Conservation (phyloP, 2,113 vertebrate genomes). For the Misgurnus anguillicaudatus region DNA sequence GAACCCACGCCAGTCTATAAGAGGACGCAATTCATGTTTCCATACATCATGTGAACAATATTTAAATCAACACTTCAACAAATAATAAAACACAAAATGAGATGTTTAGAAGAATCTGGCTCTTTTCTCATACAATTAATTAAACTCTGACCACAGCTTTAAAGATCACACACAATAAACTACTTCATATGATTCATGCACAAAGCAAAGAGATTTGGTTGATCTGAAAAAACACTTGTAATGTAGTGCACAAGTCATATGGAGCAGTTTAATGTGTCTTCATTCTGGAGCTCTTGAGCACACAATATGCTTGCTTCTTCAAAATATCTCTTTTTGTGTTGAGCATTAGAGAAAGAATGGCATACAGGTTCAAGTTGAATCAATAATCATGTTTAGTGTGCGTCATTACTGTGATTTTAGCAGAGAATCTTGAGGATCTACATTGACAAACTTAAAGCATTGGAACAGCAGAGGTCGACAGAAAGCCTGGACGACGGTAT, state of each 20-base stretch:
- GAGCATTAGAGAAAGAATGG: neutral
- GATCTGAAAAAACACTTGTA: too few species aligned
- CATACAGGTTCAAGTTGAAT: neutral
- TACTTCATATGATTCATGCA: too few species aligned
- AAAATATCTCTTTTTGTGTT: neutral
- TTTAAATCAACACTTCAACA: neutral
- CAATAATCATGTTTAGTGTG: too few species aligned
- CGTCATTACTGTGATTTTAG: neutral
- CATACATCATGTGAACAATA: neutral
- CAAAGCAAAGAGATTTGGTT: too few species aligned
- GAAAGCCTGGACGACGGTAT: neutral
- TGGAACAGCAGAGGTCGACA: neutral
- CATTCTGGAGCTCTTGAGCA: too few species aligned
- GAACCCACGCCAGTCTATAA: neutral
- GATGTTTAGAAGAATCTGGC: neutral
- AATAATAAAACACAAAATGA: neutral
- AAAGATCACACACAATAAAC: too few species aligned
- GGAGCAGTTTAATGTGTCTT: too few species aligned
- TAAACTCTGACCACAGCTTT: too few species aligned
- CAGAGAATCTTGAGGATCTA: neutral
- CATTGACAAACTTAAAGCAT: neutral
- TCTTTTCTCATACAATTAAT: too few species aligned
- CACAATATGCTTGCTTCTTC: neutral
- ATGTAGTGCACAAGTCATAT: too few species aligned
- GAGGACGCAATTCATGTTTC: neutral